phyloP scores from a whole-genome alignment of 2,113 vertebrate genomes.

The Polyodon spathula region DNA sequence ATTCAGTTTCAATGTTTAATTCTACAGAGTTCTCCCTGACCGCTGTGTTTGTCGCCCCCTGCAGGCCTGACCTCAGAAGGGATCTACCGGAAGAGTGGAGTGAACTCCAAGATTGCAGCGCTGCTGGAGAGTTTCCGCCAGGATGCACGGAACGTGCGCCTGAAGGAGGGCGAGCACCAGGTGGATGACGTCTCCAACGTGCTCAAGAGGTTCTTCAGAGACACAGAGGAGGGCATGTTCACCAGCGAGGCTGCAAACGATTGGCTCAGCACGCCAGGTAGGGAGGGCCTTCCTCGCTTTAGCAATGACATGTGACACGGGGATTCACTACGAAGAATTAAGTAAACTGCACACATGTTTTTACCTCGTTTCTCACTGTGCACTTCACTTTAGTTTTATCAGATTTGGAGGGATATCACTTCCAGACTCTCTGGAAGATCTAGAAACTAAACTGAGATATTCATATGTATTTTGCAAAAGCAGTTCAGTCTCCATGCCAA shows the following conservation, averaged over 20 bases:
- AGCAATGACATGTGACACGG: too few relatives aligned
- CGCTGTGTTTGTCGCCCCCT: background rate
- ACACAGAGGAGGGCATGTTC: constrained; percentile 76
- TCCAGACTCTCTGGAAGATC: too few relatives aligned
- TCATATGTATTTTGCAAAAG: too few relatives aligned
- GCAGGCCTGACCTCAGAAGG: constrained; percentile 81
- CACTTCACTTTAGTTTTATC: too few relatives aligned
- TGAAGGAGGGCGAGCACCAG: constrained; percentile 80
- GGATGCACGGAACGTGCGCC: constrained; percentile 68
- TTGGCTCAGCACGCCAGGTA: constrained; percentile 75
- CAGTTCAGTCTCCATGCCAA: too few relatives aligned
- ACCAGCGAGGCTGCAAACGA: constrained; percentile 35
- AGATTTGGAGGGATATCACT: too few relatives aligned
- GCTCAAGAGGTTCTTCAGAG: constrained; percentile 87
- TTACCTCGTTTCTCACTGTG: too few relatives aligned
- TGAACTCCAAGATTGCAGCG: constrained; percentile 76
- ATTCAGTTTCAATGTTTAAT: constrained; percentile 4
- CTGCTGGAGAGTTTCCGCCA: constrained; percentile 67
- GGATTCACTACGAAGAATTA: too few relatives aligned
- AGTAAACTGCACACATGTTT: too few relatives aligned
- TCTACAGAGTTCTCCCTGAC: background rate
- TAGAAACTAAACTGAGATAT: too few relatives aligned
- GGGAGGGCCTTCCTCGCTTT: too few relatives aligned
- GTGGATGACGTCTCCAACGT: constrained; percentile 86
- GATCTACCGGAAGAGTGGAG: constrained; percentile 90